Base-by-base conservation (phyloP, 2,888 invertebrate species). In the Synanthedon vespiformis region DNA sequence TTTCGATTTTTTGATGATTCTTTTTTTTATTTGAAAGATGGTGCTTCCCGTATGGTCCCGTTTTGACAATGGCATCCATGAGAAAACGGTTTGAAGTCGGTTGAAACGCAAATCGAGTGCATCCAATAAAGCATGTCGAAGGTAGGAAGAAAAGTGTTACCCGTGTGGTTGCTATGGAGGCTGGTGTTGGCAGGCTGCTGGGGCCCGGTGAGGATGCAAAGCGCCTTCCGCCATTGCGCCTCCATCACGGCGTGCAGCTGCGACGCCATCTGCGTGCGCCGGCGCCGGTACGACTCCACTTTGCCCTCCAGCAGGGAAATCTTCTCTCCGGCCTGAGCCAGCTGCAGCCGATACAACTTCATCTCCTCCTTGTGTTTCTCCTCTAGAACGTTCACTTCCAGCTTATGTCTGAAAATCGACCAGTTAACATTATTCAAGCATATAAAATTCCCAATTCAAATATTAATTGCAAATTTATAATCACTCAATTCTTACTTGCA, bases 321-420 rank as follows among this genome's bases (percentile, higher is more conserved):
- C 64, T 90, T 92, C 65, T 93, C 92, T 8, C 89, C 88, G 4
- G 91, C 88, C 71, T 94, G 93, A 0, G 91, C 90, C 27, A 94
- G 72, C 64, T 93, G 93, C 53, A 94, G 77, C 48, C 93, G 88
- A 68, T 90, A 92, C n/a, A 94, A 67, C 57, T 92, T 91, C 3
- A 92, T 90, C 72, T 95, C 94, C 72, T 95, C 94, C 61, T 80
- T 89, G 58, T 95, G 94, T 64, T 94, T 94, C 72, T 94, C 92
- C 80, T 94, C 94, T 51, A 94, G 61, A 27, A 94, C 85, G 64
- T 90, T 90, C n/a, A 94, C 87, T 77, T 95, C 95, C 54, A 93
- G 73, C 61, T 90, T 90, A 70, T 94, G 93, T 61, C 93, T 93
- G 72, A 34, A 34, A 34, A 10, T 34, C 6, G 10, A 34, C 8